Percentiles rank a stretch among this genome's conserved stretches.
Evolutionary conservation across 2,113 vertebrate genomes (phyloP).

Genomic region (Smithornis capensis): DNA sequence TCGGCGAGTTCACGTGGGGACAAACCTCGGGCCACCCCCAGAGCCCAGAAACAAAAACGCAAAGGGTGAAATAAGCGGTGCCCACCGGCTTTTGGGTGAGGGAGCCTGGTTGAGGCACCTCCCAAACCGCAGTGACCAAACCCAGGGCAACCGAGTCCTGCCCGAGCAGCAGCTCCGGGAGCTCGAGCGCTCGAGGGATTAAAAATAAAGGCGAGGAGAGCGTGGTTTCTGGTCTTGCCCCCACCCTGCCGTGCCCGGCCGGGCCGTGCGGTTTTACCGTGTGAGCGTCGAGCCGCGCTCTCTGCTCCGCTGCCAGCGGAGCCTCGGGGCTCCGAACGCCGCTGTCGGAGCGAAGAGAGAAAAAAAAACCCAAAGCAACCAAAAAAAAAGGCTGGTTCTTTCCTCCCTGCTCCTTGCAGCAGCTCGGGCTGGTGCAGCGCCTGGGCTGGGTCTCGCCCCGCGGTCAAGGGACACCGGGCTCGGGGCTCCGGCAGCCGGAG

Average conservation of each 20-base stretch:
- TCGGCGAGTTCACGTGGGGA: fast-evolving
- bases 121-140: neutral
- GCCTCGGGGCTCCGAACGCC: neutral
- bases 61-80: fast-evolving
- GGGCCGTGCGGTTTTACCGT: slow-evolving; percentile 23
- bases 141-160: neutral
- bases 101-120: neutral
- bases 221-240: neutral
- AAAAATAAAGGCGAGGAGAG: neutral
- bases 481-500: fast-evolving
- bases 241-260: neutral
- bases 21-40: neutral
- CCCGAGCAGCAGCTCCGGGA: neutral
- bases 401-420: neutral
- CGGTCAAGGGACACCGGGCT: fast-evolving
- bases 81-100: fast-evolving
- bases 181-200: neutral
- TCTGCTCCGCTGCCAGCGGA: neutral
- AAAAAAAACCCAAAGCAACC: neutral
- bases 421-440: neutral
- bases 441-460: neutral
- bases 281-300: neutral
- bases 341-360: neutral
- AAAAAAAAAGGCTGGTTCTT: neutral
- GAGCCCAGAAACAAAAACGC: fast-evolving